Base-by-base conservation (phyloP, 2,113 vertebrate genomes). In the Ptychochromis oligacanthus region DNA sequence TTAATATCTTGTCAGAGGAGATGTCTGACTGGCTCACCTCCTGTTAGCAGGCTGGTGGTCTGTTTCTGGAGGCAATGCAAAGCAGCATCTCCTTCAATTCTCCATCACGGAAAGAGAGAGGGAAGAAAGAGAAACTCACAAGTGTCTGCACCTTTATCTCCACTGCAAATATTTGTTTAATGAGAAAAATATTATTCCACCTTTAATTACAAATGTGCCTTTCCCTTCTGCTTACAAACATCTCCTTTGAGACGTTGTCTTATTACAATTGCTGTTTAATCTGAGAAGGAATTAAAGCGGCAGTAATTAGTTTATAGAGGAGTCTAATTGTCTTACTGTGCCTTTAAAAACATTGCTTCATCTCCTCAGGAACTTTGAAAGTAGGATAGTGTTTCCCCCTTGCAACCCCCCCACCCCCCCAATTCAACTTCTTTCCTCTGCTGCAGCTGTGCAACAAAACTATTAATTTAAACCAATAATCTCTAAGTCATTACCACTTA, bases 401-500 rank as follows among this genome's bases (percentile, higher is more conserved):
- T 79, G 54, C 87, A 49, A 15, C n/a, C 31, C 67, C 7, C 75
- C 36, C 59, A 70, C 57, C 52, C 52, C 62, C 80, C 57, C 60
- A 91, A 72, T 80, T 87, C 88, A 89, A 86, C 80, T 91, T 88
- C 88, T 79, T 83, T 82, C 59, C 49, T 80, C 70, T 65, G 76
- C 82, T 18, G 75, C 83, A 70, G 82, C 82, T 78, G 82, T 87
- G 82, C 90, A 91, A 90, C 88, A 93, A 84, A 94, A 91, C 93
- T 89, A 93, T 94, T 95, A 81, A 95, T 95, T 95, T 94, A 91
- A 95, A 91, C 89, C 91, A 95, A 94, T 95, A 93, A 95, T 95
- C 91, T 93, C 91, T 75, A 92, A 95, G 95, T 94, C 93, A 93
- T 94, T 95, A 92, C 88, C 92, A 93, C 91, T 92, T 94, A 96